These are phyloP conservation scores for Pangasius macronema DNA, from an alignment of 2,797 vertebrate species.

Conservation along the genomic window DNA sequence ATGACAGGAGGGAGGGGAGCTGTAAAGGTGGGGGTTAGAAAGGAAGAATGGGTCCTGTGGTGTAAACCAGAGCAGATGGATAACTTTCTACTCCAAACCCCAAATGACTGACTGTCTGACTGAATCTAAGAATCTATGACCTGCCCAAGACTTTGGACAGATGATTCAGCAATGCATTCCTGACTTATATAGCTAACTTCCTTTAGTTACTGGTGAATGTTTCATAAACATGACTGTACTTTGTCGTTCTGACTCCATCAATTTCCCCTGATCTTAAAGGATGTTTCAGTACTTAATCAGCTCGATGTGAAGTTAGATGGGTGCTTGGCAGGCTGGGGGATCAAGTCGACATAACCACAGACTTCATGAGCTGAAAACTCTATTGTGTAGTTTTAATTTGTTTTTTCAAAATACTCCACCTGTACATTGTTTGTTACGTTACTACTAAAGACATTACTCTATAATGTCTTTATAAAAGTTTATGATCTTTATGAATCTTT, in stretches of 20 bases:
- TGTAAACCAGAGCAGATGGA: slow-evolving; percentile 29
- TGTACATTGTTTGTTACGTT: background rate
- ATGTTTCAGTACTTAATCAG: background rate
- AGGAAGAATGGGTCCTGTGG: slow-evolving; percentile 9
- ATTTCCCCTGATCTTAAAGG: background rate
- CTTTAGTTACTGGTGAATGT: background rate
- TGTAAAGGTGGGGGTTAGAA: slow-evolving; percentile 11
- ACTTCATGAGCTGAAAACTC: background rate
- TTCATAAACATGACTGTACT: slow-evolving; percentile 3
- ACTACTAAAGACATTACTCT: too few species aligned
- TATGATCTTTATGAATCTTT: background rate
- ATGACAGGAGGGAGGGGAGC: slow-evolving; percentile 38
- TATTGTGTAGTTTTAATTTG: background rate
- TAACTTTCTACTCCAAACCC: slow-evolving; percentile 8
- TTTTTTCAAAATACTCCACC: background rate
- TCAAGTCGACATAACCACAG: background rate
- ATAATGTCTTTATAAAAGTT: background rate
- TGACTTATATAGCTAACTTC: slow-evolving; percentile 7
- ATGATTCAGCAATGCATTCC: slow-evolving; percentile 26
- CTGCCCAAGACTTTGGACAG: background rate
- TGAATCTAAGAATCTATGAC: background rate
- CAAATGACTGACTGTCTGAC: background rate
- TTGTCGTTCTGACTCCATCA: background rate
- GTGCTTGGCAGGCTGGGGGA: background rate
- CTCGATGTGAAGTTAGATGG: too few species aligned